Conservation (phyloP, 2,888 invertebrate genomes). For the Patella caerulea region DNA sequence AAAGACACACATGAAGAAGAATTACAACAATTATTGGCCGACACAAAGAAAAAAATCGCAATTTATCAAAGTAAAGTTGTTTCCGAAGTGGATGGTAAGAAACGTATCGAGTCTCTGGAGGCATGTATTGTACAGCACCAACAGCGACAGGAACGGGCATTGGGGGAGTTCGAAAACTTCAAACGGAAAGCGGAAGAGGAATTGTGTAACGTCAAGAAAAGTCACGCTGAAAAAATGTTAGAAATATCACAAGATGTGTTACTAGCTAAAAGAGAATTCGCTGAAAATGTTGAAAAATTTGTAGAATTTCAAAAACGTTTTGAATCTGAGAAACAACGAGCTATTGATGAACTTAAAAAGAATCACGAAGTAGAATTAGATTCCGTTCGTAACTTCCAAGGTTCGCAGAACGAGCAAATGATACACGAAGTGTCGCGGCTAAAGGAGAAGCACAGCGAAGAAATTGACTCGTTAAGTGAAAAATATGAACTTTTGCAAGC, state of each 20-base stretch:
- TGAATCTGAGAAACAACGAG: conserved; percentile 57
- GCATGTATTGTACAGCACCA: conserved; percentile 55
- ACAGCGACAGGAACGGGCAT: conserved; percentile 48
- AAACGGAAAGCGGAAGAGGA: conserved; percentile 56
- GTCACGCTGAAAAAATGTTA: conserved; percentile 61
- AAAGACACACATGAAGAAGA: conserved; percentile 69
- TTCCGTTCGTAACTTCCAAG: conserved; percentile 48
- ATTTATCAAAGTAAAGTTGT: conserved; percentile 56
- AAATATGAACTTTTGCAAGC: conserved; percentile 47
- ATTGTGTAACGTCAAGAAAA: conserved; percentile 56
- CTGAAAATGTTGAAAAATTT: conserved; percentile 61
- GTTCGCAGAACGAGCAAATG: conserved; percentile 56
- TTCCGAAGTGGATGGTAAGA: conserved; percentile 50
- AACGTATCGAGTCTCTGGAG: conserved; percentile 58
- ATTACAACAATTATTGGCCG: conserved; percentile 64
- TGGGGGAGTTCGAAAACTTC: conserved; percentile 58
- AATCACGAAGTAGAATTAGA: conserved; percentile 61
- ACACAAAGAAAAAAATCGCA: conserved; percentile 63
- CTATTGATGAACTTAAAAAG: conserved; percentile 53
- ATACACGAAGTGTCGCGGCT: conserved; percentile 54
- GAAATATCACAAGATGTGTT: conserved; percentile 65
- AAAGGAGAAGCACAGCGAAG: conserved; percentile 55
- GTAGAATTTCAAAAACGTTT: conserved; percentile 53
- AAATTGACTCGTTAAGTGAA: conserved; percentile 54
- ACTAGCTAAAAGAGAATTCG: conserved; percentile 63